Base-by-base conservation (phyloP, 2,113 vertebrate genomes). In the Polyodon spathula region DNA sequence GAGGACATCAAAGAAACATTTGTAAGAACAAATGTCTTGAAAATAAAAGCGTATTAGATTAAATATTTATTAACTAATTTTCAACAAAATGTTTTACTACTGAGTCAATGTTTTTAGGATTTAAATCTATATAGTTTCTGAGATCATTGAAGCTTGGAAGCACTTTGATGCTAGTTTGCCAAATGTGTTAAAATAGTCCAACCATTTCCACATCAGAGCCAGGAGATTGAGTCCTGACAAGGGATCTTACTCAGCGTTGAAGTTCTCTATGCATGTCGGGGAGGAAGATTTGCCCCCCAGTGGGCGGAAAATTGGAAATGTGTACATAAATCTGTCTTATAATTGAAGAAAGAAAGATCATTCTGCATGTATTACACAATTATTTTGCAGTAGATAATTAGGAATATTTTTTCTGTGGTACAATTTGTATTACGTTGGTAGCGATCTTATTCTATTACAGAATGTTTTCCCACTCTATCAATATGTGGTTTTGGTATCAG, bases 291-390 rank as follows among this genome's bases (percentile, higher is more conserved):
- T 46, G 56, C 44, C 17, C 40, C 38, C 46, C 46, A 12, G 9
- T 27, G 16, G 39, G 17, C 40, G 44, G 14, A 1, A 37, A 16
- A 39, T 6, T 11, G 56, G 56, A 64, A 58, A n/a, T n/a, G 6
- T 27, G 14, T 48, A 27, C 40, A 57, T 46, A 37, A 43, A 37
- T 41, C 39, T 14, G 62, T 27, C 10, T 51, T 59, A 37, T 44
- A 54, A 59, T 54, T 54, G 50, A 64, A 59, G 63, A 40, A 59
- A 41, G 43, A 59, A 9, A 54, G 50, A 40, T 64, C 43, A 59
- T 59, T 59, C 54, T 40, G 48, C 37, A 39, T 10, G 56, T 15
- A 53, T 58, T 40, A 54, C 14, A 41, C 9, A 51, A 41, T 46
- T 39, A 59, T 59, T 42, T 17, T 38, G 59, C 50, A 15, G 40